Evolutionary conservation across 2,797 vertebrate species (phyloP).

Genomic region (Leuciscus waleckii): DNA sequence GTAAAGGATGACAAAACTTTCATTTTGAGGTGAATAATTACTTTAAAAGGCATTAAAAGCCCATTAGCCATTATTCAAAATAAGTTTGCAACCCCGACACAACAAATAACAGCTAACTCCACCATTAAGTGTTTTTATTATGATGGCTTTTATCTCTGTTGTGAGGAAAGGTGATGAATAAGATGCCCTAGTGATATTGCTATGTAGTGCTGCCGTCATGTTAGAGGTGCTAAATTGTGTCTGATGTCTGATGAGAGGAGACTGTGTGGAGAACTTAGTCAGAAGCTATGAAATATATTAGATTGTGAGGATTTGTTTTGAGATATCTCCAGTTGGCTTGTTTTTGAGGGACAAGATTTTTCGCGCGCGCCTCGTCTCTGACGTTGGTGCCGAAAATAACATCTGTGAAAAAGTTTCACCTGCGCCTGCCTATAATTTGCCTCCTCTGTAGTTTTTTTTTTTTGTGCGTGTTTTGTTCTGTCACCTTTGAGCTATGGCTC

Average conservation of each 20-base stretch:
- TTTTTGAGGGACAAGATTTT: conserved; percentile 29
- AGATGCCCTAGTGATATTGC: conserved; percentile 30
- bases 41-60: conserved; percentile 17
- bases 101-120: conserved; percentile 70
- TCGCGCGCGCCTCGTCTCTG: background rate
- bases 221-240: conserved; percentile 33
- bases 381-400: conserved; percentile 37
- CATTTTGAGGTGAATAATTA: background rate
- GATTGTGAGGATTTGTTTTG: conserved; percentile 62
- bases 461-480: conserved; percentile 3
- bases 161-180: conserved; percentile 27
- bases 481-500: conserved; percentile 40
- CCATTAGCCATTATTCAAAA: background rate
- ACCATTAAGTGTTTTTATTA: conserved; percentile 27
- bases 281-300: conserved; percentile 47
- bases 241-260: conserved; percentile 52
- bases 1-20: background rate
- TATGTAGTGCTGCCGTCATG: conserved; percentile 13
- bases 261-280: conserved; percentile 63
- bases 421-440: conserved; percentile 12
- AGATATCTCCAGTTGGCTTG: conserved; percentile 58
- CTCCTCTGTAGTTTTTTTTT: conserved; percentile 3
- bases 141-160: conserved; percentile 36
- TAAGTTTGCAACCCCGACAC: conserved; percentile 49
- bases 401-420: conserved; percentile 11